A percentile compares a stretch with the other conserved stretches of the same genome.
Evolutionary conservation across 1,140 invertebrate species (phyloP).

Genomic region (Plectrocnemia conspersa): DNA sequence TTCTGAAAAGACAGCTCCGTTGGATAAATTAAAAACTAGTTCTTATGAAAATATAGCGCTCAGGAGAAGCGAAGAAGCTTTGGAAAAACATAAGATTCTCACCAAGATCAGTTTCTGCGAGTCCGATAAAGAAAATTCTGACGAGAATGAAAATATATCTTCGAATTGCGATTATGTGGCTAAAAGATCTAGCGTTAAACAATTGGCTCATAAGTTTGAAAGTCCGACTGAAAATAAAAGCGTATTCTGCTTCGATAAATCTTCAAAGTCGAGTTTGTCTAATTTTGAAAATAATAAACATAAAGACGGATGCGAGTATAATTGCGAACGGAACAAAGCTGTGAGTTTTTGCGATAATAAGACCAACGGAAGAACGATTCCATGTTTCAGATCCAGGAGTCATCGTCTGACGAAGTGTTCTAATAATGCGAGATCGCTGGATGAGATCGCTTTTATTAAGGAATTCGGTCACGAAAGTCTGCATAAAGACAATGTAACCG

Average conservation of each 20-base stretch:
- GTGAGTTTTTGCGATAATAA: slow-evolving; percentile 32
- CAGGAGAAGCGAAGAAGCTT: neutral
- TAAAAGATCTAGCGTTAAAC: slow-evolving; percentile 43
- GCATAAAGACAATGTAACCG: slow-evolving; percentile 41
- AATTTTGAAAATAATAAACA: slow-evolving; percentile 3
- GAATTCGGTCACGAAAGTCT: slow-evolving; percentile 52
- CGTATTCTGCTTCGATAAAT: slow-evolving; percentile 47
- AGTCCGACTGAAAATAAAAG: slow-evolving; percentile 52
- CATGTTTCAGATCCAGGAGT: slow-evolving; percentile 37
- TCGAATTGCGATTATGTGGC: neutral
- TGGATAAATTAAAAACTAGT: slow-evolving; percentile 8
- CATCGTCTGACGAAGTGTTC: slow-evolving; percentile 55
- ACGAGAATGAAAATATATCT: slow-evolving; percentile 25
- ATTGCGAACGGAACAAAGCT: slow-evolving; percentile 29
- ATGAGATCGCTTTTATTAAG: slow-evolving; percentile 64
- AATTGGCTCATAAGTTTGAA: slow-evolving; percentile 56
- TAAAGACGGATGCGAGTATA: slow-evolving; percentile 14
- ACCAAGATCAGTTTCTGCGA: slow-evolving; percentile 23
- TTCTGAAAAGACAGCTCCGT: no score
- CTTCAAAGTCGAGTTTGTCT: slow-evolving; percentile 28
- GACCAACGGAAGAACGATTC: slow-evolving; percentile 26
- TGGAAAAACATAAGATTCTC: neutral
- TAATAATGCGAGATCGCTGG: slow-evolving; percentile 65
- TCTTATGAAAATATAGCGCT: slow-evolving; percentile 26
- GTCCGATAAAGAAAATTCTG: slow-evolving; percentile 32